Percentiles rank a stretch among this genome's conserved stretches.
Conservation (phyloP, 2,113 vertebrate genomes). For the Oostethus manadensis region DNA sequence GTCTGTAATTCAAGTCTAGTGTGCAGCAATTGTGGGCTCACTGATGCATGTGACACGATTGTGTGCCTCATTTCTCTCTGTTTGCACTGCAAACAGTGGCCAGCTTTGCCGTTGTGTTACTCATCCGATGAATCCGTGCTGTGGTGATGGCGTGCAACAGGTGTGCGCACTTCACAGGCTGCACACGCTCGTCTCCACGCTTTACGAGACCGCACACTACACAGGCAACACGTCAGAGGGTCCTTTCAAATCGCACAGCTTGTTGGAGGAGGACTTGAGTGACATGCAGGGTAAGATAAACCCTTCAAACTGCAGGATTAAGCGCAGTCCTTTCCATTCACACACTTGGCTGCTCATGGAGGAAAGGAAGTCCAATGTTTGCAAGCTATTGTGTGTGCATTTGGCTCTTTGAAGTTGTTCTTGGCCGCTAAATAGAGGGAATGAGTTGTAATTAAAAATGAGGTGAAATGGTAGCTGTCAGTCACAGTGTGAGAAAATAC, state of each 20-base stretch:
- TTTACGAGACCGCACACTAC: slow-evolving; percentile 33
- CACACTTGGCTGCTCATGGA: slow-evolving; percentile 26
- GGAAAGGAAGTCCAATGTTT: slow-evolving; percentile 28
- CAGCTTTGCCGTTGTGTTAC: slow-evolving; percentile 20
- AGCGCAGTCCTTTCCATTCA: slow-evolving; percentile 28
- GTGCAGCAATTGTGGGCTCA: slow-evolving; percentile 3
- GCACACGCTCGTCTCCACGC: slow-evolving; percentile 4
- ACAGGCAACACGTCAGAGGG: slow-evolving; percentile 18
- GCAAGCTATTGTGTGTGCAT: slow-evolving; percentile 22
- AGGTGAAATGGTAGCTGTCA: slow-evolving; percentile 55
- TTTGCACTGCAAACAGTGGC: slow-evolving; percentile 47
- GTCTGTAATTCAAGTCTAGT: slow-evolving; percentile 22
- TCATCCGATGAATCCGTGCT: slow-evolving; percentile 47
- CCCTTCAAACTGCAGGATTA: slow-evolving; percentile 35
- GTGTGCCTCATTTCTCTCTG: slow-evolving; percentile 31
- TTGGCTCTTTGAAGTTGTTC: slow-evolving; percentile 51
- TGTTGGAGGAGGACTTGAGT: slow-evolving; percentile 22
- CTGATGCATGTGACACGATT: slow-evolving; percentile 7
- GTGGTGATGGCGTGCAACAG: slow-evolving; percentile 52
- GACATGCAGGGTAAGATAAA: slow-evolving; percentile 24
- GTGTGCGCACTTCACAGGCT: slow-evolving; percentile 56
- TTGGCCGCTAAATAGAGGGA: slow-evolving; percentile 45
- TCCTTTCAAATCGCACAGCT: slow-evolving; percentile 16
- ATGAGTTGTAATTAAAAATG: slow-evolving; percentile 52
- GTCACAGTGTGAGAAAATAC: slow-evolving; percentile 24